Conservation (phyloP, 2,113 vertebrate species). For the Tenebrosternarchus preto region DNA sequence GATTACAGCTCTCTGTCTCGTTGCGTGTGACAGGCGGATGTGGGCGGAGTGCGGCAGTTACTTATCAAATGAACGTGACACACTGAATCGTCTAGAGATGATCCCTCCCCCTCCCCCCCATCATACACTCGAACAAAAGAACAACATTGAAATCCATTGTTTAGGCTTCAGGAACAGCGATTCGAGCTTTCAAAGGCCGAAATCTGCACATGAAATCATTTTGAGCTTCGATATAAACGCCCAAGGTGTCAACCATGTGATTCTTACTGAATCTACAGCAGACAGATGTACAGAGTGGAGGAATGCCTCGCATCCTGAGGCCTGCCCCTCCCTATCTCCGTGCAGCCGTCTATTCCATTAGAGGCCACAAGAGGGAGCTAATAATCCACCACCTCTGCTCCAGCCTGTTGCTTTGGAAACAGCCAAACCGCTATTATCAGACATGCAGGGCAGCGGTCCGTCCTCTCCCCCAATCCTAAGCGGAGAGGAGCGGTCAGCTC, state of each 20-base stretch:
- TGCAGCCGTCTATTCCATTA: constrained; percentile 13
- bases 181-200: neutral
- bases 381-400: constrained; percentile 28
- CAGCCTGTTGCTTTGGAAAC: constrained; percentile 45
- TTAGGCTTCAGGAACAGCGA: neutral
- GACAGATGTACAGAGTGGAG: neutral
- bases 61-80: neutral
- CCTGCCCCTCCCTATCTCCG: constrained; percentile 9
- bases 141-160: neutral
- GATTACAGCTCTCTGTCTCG: neutral
- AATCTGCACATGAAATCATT: constrained; percentile 9
- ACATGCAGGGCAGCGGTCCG: neutral
- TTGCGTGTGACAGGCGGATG: neutral
- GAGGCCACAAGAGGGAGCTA: constrained; percentile 59
- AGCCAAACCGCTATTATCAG: neutral
- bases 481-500: neutral
- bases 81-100: neutral
- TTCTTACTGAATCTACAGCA: constrained; percentile 17
- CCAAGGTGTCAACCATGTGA: constrained; percentile 4
- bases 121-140: neutral
- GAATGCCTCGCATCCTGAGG: neutral
- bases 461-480: neutral
- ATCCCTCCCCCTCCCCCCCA: neutral
- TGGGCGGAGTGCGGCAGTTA: neutral
- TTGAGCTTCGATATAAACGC: neutral